These are phyloP conservation scores for Vombatus ursinus DNA, from an alignment of 2,113 vertebrate genomes.

Conservation along the genomic window DNA sequence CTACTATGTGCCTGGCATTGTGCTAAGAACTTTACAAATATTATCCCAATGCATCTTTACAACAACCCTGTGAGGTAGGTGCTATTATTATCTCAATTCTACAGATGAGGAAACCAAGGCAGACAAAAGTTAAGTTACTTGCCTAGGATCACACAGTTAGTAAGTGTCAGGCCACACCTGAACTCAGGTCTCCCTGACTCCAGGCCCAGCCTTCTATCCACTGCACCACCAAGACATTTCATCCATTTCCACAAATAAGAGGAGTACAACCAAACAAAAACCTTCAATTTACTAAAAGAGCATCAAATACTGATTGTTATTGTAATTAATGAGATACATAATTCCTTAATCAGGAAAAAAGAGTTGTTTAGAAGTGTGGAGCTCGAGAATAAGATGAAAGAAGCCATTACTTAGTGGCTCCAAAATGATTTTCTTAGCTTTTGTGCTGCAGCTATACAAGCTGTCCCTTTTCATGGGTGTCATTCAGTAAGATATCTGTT, in stretches of 20 bases:
- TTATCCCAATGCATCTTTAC: neutral
- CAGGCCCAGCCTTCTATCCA: neutral
- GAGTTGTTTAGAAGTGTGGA: neutral
- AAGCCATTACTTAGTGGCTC: constrained; percentile 63
- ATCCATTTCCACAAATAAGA: constrained; percentile 50
- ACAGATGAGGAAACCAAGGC: neutral
- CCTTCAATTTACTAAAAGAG: constrained; percentile 71
- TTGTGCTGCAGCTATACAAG: constrained; percentile 79
- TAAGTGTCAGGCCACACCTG: neutral
- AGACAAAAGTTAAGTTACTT: neutral
- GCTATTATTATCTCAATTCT: neutral
- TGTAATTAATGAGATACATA: constrained; percentile 59
- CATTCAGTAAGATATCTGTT: constrained; percentile 90
- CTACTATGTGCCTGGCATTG: neutral
- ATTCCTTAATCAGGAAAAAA: constrained; percentile 52
- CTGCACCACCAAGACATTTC: neutral
- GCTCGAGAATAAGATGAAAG: constrained; percentile 59
- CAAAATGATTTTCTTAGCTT: constrained; percentile 84
- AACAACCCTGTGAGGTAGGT: neutral
- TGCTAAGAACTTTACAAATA: neutral
- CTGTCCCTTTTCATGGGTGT: constrained; percentile 73
- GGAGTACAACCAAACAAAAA: constrained; percentile 41
- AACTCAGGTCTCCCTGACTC: neutral
- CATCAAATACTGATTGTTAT: constrained; percentile 41
- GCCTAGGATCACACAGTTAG: neutral